phyloP scores from a whole-genome alignment of 2,888 invertebrate species.

The Archips xylosteana region DNA sequence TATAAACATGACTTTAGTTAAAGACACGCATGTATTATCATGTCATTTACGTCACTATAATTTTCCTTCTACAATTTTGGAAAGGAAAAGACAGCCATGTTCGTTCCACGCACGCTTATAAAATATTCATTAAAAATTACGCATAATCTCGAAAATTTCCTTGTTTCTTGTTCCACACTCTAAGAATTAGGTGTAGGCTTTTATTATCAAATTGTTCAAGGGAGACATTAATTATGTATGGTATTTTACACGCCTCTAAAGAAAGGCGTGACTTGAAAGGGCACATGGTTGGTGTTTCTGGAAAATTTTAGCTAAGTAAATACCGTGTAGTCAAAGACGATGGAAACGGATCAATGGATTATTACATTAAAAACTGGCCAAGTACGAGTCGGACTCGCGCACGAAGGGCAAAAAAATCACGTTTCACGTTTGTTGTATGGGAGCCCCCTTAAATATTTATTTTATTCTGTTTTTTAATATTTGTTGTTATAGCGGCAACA shows the following conservation, averaged over 20 bases:
- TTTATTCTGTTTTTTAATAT: too few species aligned
- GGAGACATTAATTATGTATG: slow-evolving; percentile 17
- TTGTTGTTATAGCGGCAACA: too few species aligned
- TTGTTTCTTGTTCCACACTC: slow-evolving; percentile 1
- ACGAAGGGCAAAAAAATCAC: too few species aligned
- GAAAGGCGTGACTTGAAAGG: neutral
- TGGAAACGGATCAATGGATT: neutral
- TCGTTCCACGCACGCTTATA: neutral
- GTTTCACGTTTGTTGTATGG: too few species aligned
- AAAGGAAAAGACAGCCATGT: neutral
- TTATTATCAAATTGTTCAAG: slow-evolving; percentile 17
- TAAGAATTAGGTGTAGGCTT: slow-evolving; percentile 8
- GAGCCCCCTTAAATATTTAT: too few species aligned
- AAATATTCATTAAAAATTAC: slow-evolving; percentile 28
- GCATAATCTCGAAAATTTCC: slow-evolving; percentile 19
- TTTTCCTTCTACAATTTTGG: neutral
- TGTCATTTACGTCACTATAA: neutral
- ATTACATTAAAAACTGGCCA: too few species aligned
- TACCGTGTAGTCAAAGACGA: too few species aligned
- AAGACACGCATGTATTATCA: neutral
- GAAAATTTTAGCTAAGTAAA: neutral
- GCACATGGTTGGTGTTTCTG: neutral
- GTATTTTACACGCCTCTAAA: slow-evolving; percentile 2
- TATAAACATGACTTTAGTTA: neutral
- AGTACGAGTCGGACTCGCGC: too few species aligned